A percentile compares a stretch with the other conserved stretches of the same genome.
Conservation (phyloP, 2,888 invertebrate species). For the Willowsia nigromaculata region DNA sequence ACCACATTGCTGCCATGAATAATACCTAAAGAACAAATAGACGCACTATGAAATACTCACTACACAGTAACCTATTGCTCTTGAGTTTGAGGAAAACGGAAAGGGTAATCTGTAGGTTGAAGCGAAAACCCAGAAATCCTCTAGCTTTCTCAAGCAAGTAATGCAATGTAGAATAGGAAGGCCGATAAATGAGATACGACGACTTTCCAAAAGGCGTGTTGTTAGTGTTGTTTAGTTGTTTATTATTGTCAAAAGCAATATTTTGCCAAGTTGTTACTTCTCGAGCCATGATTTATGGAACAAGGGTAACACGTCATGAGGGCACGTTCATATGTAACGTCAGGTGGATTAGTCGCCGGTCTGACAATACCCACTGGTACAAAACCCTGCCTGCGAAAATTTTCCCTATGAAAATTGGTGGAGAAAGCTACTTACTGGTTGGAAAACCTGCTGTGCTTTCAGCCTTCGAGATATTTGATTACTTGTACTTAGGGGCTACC, state of each 20-base stretch:
- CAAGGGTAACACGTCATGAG: background rate
- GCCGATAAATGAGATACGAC: no score
- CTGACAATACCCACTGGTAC: background rate
- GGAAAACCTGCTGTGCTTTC: no score
- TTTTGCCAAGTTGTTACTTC: background rate
- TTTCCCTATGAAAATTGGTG: background rate
- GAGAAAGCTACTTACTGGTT: no score
- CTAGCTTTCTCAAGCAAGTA: background rate
- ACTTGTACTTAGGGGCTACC: no score
- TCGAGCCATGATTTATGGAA: background rate
- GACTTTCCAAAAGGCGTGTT: background rate
- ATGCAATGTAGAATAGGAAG: background rate
- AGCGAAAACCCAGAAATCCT: no score
- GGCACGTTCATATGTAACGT: background rate
- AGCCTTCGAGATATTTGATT: no score
- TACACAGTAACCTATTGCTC: background rate
- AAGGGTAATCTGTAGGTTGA: background rate
- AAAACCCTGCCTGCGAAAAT: background rate
- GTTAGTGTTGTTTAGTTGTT: no score
- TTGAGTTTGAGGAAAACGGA: background rate
- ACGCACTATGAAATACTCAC: background rate
- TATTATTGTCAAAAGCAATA: conserved; percentile 14
- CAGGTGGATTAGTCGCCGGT: background rate
- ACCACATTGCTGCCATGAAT: background rate
- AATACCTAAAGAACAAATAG: background rate